Evolutionary conservation across 2,888 invertebrate species (phyloP).

Genomic region (Stenodera caucasica): DNA sequence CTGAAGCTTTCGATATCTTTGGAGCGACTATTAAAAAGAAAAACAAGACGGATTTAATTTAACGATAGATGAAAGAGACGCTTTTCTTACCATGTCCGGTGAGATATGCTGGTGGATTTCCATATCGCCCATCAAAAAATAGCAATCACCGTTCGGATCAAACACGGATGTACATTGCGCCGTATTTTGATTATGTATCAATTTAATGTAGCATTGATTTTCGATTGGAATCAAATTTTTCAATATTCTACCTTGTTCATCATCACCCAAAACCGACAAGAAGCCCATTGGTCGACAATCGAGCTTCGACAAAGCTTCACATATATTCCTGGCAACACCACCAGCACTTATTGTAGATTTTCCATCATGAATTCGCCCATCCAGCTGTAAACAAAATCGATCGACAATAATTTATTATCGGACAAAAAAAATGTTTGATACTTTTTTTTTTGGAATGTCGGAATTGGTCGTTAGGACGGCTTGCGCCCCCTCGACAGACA

Average conservation of each 20-base stretch:
- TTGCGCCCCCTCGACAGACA: neutral
- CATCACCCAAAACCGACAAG: constrained; percentile 77
- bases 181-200: constrained; percentile 57
- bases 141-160: constrained; percentile 74
- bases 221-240: constrained; percentile 42
- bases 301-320: constrained; percentile 80
- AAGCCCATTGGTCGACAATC: constrained; percentile 64
- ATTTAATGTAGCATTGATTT: constrained; percentile 46
- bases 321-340: constrained; percentile 92
- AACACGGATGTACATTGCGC: constrained; percentile 78
- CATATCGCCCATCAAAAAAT: constrained; percentile 84
- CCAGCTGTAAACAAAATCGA: constrained; percentile 60
- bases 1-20: no score
- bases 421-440: neutral
- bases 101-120: constrained; percentile 72
- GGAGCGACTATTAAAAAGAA: no score
- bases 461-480: neutral
- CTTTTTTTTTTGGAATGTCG: neutral
- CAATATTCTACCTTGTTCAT: constrained; percentile 59
- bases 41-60: no score
- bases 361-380: constrained; percentile 78
- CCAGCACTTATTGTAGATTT: constrained; percentile 63
- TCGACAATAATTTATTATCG: neutral
- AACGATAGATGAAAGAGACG: constrained; percentile 4
- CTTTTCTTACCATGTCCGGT: constrained; percentile 61